Conservation (phyloP, 92 coral and sea anemone species). For the Pocillopora meandrina region DNA sequence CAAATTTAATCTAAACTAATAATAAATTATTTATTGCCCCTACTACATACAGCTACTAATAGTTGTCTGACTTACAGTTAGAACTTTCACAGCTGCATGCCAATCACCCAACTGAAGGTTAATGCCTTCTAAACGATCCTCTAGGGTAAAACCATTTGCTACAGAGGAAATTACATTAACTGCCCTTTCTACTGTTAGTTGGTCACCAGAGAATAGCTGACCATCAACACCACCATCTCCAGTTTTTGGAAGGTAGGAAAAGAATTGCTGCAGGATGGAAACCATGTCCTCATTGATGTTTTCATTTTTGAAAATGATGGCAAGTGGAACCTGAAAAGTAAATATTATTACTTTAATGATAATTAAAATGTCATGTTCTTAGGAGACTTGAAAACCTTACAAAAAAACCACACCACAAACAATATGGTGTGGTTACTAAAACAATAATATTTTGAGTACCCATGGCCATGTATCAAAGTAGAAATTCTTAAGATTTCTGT, state of each 20-base stretch:
- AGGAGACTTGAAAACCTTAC: not conserved
- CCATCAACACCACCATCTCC: slow-evolving; percentile 42
- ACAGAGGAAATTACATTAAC: slow-evolving; percentile 63
- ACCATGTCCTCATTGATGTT: slow-evolving; percentile 66
- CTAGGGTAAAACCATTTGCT: slow-evolving; percentile 55
- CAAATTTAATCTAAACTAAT: too few relatives aligned
- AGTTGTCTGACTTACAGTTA: not conserved
- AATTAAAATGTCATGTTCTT: not conserved
- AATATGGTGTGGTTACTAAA: not conserved
- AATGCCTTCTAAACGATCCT: slow-evolving; percentile 62
- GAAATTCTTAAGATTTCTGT: too few relatives aligned
- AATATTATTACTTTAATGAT: not conserved
- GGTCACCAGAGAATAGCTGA: slow-evolving; percentile 61
- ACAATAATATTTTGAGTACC: not conserved
- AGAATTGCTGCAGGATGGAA: slow-evolving; percentile 57
- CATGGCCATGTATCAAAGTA: not conserved
- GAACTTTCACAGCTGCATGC: slow-evolving; percentile 68
- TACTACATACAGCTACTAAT: too few relatives aligned
- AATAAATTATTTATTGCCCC: not conserved
- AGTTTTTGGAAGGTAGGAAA: slow-evolving; percentile 49
- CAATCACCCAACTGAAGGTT: slow-evolving; percentile 64
- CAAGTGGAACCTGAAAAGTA: slow-evolving; percentile 50
- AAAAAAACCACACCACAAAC: not conserved
- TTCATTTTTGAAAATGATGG: slow-evolving; percentile 56
- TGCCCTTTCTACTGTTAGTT: slow-evolving; percentile 63